Conservation (phyloP, 2,797 vertebrate species). For the Propithecus perrieri region DNA sequence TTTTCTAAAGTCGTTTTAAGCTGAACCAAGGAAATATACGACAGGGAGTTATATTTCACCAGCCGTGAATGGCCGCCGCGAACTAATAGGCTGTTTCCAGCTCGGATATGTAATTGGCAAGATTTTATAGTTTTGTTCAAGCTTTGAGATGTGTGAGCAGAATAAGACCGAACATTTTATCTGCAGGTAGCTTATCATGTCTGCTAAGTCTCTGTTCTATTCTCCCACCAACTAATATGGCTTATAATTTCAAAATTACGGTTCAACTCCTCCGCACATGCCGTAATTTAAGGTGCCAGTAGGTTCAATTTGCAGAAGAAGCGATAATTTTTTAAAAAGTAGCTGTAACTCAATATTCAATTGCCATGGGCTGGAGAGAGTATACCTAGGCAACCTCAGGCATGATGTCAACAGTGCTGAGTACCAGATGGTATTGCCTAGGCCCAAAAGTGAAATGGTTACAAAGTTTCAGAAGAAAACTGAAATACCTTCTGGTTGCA, state of each 20-base stretch:
- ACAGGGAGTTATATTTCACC: neutral
- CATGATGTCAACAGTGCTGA: fast-evolving
- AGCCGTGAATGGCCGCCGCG: neutral
- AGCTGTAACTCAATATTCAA: neutral
- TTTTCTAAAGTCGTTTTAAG: neutral
- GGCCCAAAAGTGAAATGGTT: neutral
- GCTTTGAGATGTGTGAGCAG: neutral
- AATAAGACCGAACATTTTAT: neutral
- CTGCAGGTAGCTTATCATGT: too few relatives aligned
- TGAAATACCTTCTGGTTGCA: neutral
- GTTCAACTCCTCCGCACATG: neutral
- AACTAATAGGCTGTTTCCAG: neutral
- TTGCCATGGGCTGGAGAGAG: neutral
- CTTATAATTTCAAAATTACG: neutral
- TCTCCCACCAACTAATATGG: neutral
- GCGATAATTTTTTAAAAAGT: neutral
- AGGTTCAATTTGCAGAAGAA: neutral
- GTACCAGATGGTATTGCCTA: neutral
- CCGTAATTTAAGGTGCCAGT: neutral
- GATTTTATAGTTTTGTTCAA: neutral
- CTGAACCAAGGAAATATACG: neutral
- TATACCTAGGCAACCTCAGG: fast-evolving
- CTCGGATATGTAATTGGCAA: neutral
- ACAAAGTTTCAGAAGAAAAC: neutral
- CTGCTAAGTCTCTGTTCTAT: neutral